Percentiles rank a stretch among this genome's conserved stretches.
These are phyloP conservation scores for Ciconia boyciana DNA, from an alignment of 2,113 vertebrate species.

Conservation along the genomic window DNA sequence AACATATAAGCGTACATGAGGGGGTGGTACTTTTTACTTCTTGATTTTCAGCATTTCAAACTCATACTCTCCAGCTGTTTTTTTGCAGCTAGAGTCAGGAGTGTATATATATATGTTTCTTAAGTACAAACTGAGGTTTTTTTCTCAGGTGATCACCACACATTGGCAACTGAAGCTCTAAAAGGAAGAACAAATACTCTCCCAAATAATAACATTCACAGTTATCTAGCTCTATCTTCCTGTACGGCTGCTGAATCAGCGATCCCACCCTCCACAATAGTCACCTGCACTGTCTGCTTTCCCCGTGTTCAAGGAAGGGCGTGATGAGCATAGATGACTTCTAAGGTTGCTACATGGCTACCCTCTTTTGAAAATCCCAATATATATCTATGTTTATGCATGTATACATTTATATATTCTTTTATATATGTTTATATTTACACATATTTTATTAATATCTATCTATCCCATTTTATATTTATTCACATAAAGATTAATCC, in stretches of 20 bases:
- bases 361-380: background rate
- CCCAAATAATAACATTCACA: background rate
- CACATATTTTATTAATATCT: background rate
- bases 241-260: background rate
- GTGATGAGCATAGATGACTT: background rate
- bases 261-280: background rate
- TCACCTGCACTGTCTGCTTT: background rate
- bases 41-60: background rate
- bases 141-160: background rate
- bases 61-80: background rate
- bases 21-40: background rate
- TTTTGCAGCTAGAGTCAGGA: background rate
- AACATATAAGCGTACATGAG: background rate
- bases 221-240: background rate
- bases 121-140: background rate
- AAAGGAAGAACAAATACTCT: background rate
- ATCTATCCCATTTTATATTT: background rate
- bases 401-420: too few relatives aligned
- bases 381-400: background rate
- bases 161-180: background rate
- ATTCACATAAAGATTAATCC: background rate
- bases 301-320: background rate
- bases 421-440: background rate
- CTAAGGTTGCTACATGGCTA: background rate
- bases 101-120: background rate